Conservation (phyloP, 2,113 vertebrate species). For the Channa maculata region DNA sequence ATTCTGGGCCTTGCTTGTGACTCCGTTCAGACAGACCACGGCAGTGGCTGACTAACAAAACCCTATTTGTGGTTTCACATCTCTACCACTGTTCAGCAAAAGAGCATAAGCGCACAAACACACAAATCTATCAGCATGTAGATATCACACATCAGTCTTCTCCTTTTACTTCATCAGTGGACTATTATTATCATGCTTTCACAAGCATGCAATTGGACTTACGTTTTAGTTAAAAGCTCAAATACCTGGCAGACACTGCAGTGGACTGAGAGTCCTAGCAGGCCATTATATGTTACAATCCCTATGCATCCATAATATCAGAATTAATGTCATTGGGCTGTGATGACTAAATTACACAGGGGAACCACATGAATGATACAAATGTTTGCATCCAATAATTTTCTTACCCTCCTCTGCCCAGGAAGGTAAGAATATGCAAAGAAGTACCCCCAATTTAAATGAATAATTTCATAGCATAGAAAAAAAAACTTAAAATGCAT, state of each 20-base stretch:
- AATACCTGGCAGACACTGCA: constrained; percentile 72
- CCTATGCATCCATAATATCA: constrained; percentile 87
- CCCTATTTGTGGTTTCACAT: constrained; percentile 50
- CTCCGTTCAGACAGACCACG: constrained; percentile 70
- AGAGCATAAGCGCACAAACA: constrained; percentile 8
- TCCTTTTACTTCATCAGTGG: constrained; percentile 19
- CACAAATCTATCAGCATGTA: constrained; percentile 22
- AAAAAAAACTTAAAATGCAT: constrained; percentile 10
- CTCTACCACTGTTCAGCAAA: constrained; percentile 32
- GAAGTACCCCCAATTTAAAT: constrained; percentile 26
- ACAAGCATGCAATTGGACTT: constrained; percentile 13
- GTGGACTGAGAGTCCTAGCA: constrained; percentile 87
- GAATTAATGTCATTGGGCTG: constrained; percentile 92
- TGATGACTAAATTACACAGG: constrained; percentile 64
- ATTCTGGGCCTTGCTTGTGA: constrained; percentile 87
- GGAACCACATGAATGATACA: constrained; percentile 3
- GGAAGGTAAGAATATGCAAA: constrained; percentile 45
- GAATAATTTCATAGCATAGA: not conserved
- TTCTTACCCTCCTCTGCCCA: constrained; percentile 36
- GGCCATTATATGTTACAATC: constrained; percentile 81
- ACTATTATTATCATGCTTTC: constrained; percentile 11
- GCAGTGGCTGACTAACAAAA: constrained; percentile 73
- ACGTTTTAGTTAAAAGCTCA: constrained; percentile 4
- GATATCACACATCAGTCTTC: constrained; percentile 29
- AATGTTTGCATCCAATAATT: constrained; percentile 1